These are phyloP conservation scores for Melanotaenia parkinsoni DNA, from an alignment of 2,797 vertebrate species.

Conservation along the genomic window DNA sequence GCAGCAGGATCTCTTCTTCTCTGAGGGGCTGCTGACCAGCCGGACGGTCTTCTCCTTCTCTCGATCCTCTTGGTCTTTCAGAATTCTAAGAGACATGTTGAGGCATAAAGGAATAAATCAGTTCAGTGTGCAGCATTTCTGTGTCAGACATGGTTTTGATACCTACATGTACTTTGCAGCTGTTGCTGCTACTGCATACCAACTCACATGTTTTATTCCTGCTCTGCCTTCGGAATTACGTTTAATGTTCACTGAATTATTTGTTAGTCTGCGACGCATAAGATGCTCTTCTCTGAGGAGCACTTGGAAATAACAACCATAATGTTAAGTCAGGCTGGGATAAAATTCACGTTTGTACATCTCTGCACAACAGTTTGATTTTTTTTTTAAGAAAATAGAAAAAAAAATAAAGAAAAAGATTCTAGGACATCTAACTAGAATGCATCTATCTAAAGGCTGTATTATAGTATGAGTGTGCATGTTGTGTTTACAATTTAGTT, in stretches of 20 bases:
- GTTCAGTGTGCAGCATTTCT: neutral
- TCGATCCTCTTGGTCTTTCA: conserved; percentile 90
- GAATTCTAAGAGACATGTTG: conserved; percentile 76
- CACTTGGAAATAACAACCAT: neutral
- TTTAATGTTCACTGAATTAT: neutral
- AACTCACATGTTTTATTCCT: neutral
- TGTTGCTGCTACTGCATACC: neutral
- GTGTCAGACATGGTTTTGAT: neutral
- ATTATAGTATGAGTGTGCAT: too few species aligned
- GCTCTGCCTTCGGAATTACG: neutral
- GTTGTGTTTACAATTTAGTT: too few species aligned
- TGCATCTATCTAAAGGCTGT: too few species aligned
- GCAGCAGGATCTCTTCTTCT: conserved; percentile 89
- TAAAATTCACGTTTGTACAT: neutral
- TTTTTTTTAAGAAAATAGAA: too few species aligned
- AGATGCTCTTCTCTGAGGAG: neutral
- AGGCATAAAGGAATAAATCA: neutral
- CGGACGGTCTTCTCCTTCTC: conserved; percentile 87
- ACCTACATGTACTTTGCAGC: neutral
- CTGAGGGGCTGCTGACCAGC: conserved; percentile 66
- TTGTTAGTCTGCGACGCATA: neutral
- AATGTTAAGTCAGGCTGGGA: neutral
- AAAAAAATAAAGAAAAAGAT: too few species aligned
- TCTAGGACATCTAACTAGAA: too few species aligned
- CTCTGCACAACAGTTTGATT: too few species aligned